Conservation (phyloP, 2,888 invertebrate genomes). For the Pollenia griseotomentosa region DNA sequence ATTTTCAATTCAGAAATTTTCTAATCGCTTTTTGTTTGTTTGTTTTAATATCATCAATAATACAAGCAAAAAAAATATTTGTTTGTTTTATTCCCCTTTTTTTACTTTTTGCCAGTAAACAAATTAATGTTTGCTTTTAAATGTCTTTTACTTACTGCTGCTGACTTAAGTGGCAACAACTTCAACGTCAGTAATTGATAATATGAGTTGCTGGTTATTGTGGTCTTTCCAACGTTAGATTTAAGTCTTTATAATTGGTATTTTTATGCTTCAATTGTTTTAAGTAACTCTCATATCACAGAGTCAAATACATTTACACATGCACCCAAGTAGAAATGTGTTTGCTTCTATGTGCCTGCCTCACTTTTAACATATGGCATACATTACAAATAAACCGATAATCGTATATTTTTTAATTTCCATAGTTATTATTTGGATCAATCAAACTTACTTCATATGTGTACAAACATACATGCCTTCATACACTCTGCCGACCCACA, state of each 20-base stretch:
- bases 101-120: constrained; percentile 27
- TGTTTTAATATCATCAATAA: constrained; percentile 76
- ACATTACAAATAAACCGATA: constrained; percentile 73
- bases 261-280: constrained; percentile 74
- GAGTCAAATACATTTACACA: constrained; percentile 9
- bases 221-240: constrained; percentile 60
- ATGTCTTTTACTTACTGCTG: constrained; percentile 56
- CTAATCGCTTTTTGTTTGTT: constrained; percentile 79
- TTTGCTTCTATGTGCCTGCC: neutral
- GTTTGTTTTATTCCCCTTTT: constrained; percentile 62
- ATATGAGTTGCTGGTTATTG: constrained; percentile 54
- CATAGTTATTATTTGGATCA: constrained; percentile 52
- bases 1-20: constrained; percentile 63
- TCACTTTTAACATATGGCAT: constrained; percentile 69
- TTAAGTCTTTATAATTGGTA: constrained; percentile 74
- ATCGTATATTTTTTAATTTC: constrained; percentile 60
- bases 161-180: constrained; percentile 37
- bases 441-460: constrained; percentile 19
- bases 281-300: constrained; percentile 66
- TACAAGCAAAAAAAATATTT: constrained; percentile 35
- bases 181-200: constrained; percentile 36
- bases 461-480: neutral
- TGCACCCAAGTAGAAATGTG: neutral
- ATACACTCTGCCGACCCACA: neutral
- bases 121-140: constrained; percentile 42